Evolutionary conservation across 2,113 vertebrate genomes (phyloP).

Genomic region (Cisticola juncidis): DNA sequence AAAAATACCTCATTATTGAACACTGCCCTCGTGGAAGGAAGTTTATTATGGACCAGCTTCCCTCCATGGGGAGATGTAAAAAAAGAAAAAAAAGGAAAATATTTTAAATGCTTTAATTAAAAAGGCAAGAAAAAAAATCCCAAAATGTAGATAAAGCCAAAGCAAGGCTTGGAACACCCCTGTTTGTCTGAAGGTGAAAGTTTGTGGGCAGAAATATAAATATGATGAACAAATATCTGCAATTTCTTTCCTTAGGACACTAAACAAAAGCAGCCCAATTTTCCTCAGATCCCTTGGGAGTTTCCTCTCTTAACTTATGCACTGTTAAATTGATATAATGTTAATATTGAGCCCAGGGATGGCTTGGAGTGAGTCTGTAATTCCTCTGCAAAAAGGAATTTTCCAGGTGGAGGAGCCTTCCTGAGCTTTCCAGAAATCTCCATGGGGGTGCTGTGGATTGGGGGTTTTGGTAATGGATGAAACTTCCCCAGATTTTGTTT

Average conservation of each 20-base stretch:
- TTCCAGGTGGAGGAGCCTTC: not conserved
- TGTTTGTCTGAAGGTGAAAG: not conserved
- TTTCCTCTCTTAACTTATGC: conserved; percentile 57
- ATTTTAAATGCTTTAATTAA: not conserved
- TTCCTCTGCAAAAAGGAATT: not conserved
- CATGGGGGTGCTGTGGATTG: not conserved
- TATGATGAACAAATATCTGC: not conserved
- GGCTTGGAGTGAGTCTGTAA: not conserved
- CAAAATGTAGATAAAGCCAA: not conserved
- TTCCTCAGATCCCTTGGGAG: conserved; percentile 35
- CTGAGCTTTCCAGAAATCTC: not conserved
- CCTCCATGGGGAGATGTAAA: not conserved
- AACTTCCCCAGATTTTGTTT: not conserved
- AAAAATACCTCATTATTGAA: not conserved
- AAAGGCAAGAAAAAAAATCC: not conserved
- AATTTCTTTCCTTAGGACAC: conserved; percentile 22
- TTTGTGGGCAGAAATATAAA: not conserved
- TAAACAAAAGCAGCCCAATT: conserved; percentile 21
- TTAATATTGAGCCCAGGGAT: conserved; percentile 56
- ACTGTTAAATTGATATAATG: conserved; percentile 24
- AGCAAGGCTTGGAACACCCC: not conserved
- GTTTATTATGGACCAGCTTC: not conserved
- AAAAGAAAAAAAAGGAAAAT: not conserved
- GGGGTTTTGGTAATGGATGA: not conserved
- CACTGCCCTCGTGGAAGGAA: not conserved